Evolutionary conservation across 1,140 invertebrate genomes (phyloP).

Genomic region (Antheraea pernyi): DNA sequence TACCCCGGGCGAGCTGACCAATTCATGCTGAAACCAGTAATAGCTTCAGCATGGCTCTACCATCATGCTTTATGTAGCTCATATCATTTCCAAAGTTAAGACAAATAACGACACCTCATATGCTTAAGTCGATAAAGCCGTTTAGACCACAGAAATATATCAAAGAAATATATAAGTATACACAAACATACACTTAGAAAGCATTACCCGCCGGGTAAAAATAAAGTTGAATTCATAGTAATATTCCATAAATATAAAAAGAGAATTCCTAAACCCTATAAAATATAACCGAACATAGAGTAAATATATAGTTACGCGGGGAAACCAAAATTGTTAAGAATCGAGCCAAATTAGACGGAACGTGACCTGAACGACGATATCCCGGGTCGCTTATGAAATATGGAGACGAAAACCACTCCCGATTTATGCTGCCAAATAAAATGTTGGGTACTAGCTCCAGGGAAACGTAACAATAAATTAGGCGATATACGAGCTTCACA

Average conservation of each 20-base stretch:
- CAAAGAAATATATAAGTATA: too few relatives aligned
- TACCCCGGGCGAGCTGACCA: too few relatives aligned
- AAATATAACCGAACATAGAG: neutral
- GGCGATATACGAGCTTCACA: neutral
- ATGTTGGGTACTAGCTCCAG: conserved; percentile 3
- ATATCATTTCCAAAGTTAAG: too few relatives aligned
- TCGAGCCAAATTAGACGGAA: conserved; percentile 29
- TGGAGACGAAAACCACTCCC: conserved; percentile 17
- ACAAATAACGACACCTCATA: too few relatives aligned
- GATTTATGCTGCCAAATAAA: conserved; percentile 28
- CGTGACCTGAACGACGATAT: conserved; percentile 27
- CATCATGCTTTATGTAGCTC: too few relatives aligned
- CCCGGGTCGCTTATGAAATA: conserved; percentile 23
- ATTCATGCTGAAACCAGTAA: too few relatives aligned
- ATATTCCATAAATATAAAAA: neutral
- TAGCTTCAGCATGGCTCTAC: too few relatives aligned
- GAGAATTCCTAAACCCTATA: neutral
- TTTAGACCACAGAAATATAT: too few relatives aligned
- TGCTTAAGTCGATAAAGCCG: too few relatives aligned
- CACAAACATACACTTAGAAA: too few relatives aligned
- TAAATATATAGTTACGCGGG: conserved; percentile 5
- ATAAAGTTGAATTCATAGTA: neutral
- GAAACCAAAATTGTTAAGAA: conserved; percentile 12
- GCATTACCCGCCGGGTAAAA: too few relatives aligned
- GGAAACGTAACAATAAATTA: neutral